Conservation (phyloP, 1,140 invertebrate genomes). For the Archivesica marissinica region DNA sequence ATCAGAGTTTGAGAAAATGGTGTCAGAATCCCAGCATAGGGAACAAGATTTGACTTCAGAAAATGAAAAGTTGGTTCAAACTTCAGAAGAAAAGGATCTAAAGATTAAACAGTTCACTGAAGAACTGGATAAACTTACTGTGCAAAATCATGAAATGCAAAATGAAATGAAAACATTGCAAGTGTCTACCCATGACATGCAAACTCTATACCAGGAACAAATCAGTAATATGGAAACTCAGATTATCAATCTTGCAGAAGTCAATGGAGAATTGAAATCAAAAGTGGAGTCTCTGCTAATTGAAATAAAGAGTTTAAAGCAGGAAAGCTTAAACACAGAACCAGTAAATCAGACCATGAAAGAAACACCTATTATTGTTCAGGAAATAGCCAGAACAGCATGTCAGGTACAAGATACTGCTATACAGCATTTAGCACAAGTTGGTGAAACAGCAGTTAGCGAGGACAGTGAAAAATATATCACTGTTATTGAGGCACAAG, state of each 20-base stretch:
- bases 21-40: slow-evolving; percentile 10
- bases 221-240: not conserved
- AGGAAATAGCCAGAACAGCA: not conserved
- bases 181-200: not conserved
- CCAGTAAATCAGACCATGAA: not conserved
- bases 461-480: not conserved
- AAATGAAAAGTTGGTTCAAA: slow-evolving; percentile 1
- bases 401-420: slow-evolving; percentile 6
- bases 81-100: not conserved
- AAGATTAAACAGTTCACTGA: not conserved
- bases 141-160: not conserved
- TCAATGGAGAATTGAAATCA: not conserved
- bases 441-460: not conserved
- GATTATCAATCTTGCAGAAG: not conserved
- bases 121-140: not conserved
- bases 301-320: not conserved
- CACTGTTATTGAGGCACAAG: slow-evolving; percentile 17
- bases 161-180: not conserved
- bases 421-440: not conserved
- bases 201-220: not conserved
- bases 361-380: slow-evolving; percentile 2
- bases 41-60: slow-evolving; percentile 22
- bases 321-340: not conserved
- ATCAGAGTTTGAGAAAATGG: not conserved
- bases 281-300: not conserved